Base-by-base conservation (phyloP, 2,888 invertebrate species). In the Drosophila prostipennis region DNA sequence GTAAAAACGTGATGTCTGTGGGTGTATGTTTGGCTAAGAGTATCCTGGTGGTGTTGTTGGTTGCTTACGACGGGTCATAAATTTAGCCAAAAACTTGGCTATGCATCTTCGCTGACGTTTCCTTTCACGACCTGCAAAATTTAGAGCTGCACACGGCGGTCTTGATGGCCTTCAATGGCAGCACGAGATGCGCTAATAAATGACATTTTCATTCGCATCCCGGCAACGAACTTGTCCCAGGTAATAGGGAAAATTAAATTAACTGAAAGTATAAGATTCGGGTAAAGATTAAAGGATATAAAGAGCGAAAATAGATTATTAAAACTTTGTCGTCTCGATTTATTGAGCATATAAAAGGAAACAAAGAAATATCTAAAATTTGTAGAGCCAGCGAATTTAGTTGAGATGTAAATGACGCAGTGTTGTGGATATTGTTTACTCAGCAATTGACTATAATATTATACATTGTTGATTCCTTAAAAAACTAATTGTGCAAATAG, bases 41-140 rank as follows among this genome's bases (percentile, higher is more conserved):
- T 51, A 16, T 52, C 13, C 34, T 19, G n/a, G 32, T 43, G n/a
- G 32, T 43, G 40, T 48, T 70, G 53, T 58, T 65, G 45, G 45
- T 13, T 57, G 51, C 58, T 60, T 43, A n/a, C 46, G 67, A 48
- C 60, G 65, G 77, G 72, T 56, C 72, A 85, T 82, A 82, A 82
- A 82, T 82, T 85, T 71, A 32, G 40, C 60, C 64, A 53, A 65
- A 67, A 67, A 56, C 65, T 65, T 61, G 58, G 70, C 63, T 58
- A 52, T 68, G 79, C 64, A 64, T 51, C 58, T 67, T 71, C 71
- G 82, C 76, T 82, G 82, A 82, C 82, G 67, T 77, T 72, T 78
- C 77, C 79, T 80, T 82, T 82, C 86, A 82, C 61, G 68, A 77
- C 72, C 72, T 73, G 73, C 74, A 55, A 77, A 82, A 85, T 85